phyloP scores from a whole-genome alignment of 2,113 vertebrate genomes.

The Leptobrachium ailaonicum region DNA sequence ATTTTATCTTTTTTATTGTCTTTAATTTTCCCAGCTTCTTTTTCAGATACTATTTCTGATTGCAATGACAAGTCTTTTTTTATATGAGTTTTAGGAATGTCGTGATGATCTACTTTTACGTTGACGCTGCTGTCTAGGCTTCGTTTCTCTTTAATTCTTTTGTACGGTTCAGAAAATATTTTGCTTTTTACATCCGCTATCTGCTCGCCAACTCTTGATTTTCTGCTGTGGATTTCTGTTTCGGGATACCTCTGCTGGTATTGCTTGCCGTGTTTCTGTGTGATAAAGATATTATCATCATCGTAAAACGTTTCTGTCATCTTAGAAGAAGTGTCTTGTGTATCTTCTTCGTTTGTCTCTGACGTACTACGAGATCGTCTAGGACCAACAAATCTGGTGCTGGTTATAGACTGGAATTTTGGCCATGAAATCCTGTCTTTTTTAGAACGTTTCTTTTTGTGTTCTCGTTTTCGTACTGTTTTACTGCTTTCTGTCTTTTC shows the following conservation, averaged over 20 bases:
- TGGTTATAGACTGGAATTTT: slow-evolving; percentile 68
- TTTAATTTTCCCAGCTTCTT: slow-evolving; percentile 39
- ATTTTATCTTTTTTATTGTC: slow-evolving; percentile 34
- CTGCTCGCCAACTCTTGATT: slow-evolving; percentile 51
- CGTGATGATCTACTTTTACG: slow-evolving; percentile 21
- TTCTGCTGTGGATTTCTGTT: slow-evolving; percentile 60
- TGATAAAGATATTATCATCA: slow-evolving; percentile 40
- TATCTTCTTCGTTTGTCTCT: slow-evolving; percentile 62
- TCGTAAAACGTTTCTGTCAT: slow-evolving; percentile 62
- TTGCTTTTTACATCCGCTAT: slow-evolving; percentile 55
- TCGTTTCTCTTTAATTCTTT: slow-evolving; percentile 19
- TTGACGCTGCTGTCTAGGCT: fast-evolving
- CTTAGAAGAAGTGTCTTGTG: slow-evolving; percentile 58
- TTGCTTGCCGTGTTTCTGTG: slow-evolving; percentile 51
- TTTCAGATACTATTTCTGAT: slow-evolving; percentile 39
- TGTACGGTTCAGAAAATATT: slow-evolving; percentile 51
- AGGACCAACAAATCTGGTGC: slow-evolving; percentile 58
- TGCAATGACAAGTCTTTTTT: slow-evolving; percentile 50
- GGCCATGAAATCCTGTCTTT: slow-evolving; percentile 73
- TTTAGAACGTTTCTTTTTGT: slow-evolving; percentile 61
- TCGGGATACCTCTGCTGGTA: slow-evolving; percentile 58
- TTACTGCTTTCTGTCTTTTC: slow-evolving; percentile 63
- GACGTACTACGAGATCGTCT: slow-evolving; percentile 73
- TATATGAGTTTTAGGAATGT: slow-evolving; percentile 3
- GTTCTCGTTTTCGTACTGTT: slow-evolving; percentile 56